Evolutionary conservation across 1,140 invertebrate species (phyloP), one percentile per base, ranked within the genome.

Genomic region (Apis cerana): DNA sequence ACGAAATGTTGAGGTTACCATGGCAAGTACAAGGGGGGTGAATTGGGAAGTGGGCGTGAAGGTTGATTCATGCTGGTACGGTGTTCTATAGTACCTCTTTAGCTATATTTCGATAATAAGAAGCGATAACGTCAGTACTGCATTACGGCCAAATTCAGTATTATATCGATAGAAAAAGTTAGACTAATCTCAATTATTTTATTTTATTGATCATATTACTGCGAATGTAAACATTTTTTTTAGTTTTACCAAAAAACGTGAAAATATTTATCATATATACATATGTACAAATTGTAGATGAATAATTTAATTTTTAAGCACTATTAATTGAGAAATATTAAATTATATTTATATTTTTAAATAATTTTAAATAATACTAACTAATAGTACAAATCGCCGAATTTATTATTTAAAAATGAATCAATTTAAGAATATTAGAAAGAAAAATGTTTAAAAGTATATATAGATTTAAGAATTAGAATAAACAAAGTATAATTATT

Each of bases 31-130:
- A 23, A 75, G 27, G 82, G 65, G 78, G 86, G 54, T 75, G 77
- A 72, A 71, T 87, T 50, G 61, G 61, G 52, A 64, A 85, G 86
- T 72, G 64, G 75, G 85, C 78, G 83, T 82, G 65, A 87, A 82
- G 67, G 86, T 87, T 88, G 85, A 88, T 87, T 88, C 78, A 85
- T 82, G 61, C 78, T 78, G 72, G 43, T 85, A 85, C 71, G 59
- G 59, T 52, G 52, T 58, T 78, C 65, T 87, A 80, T 72, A 86
- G 75, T 64, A 13, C 58, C 23, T 64, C 59, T 77, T 23, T 74
- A 68, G 64, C 67, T 75, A 74, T 76, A 68, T 23, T 61, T 62
- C 54, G 80, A 87, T 80, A 83, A 83, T 64, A 70, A 59, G 48
- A 80, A 59, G n/a, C 69, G 64, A 82, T 77, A 82, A 50, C 61